Conservation (phyloP, 2,797 vertebrate species). For the Lerista edwardsae region DNA sequence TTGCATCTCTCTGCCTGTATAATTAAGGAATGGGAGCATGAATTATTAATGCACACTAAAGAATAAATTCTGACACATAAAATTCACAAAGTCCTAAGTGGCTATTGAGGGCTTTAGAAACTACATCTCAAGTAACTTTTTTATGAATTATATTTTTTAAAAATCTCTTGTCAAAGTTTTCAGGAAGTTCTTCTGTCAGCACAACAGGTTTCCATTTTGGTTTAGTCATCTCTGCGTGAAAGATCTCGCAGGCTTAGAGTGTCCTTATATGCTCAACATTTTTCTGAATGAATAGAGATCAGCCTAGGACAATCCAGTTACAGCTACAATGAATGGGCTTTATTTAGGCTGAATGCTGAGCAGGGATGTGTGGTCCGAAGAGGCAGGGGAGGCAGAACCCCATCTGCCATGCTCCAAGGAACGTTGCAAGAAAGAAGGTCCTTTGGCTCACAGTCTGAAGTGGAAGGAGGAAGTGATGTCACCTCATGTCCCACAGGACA, state of each 20-base stretch:
- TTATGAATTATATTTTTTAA: not conserved
- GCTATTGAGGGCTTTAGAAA: constrained; percentile 15
- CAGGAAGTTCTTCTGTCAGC: not conserved
- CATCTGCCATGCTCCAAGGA: no score
- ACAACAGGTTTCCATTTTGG: not conserved
- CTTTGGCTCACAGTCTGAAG: no score
- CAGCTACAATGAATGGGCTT: not conserved
- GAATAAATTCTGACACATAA: not conserved
- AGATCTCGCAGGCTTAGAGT: not conserved
- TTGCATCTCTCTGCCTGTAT: constrained; percentile 4
- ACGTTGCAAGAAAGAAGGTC: no score
- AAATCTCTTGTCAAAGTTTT: constrained; percentile 1
- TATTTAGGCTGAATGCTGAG: not conserved
- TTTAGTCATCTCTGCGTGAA: not conserved
- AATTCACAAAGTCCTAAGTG: constrained; percentile 36
- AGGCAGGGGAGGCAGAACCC: no score
- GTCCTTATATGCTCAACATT: not conserved
- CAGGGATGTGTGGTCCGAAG: no score
- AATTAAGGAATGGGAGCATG: constrained; percentile 38
- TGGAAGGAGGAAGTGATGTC: no score
- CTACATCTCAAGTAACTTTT: constrained; percentile 33
- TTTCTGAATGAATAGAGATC: not conserved
- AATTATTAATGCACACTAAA: constrained; percentile 38
- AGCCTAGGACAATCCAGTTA: not conserved
- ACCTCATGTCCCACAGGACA: no score